Conservation (phyloP, 2,888 invertebrate species). For the Ennomos fuscantarius region DNA sequence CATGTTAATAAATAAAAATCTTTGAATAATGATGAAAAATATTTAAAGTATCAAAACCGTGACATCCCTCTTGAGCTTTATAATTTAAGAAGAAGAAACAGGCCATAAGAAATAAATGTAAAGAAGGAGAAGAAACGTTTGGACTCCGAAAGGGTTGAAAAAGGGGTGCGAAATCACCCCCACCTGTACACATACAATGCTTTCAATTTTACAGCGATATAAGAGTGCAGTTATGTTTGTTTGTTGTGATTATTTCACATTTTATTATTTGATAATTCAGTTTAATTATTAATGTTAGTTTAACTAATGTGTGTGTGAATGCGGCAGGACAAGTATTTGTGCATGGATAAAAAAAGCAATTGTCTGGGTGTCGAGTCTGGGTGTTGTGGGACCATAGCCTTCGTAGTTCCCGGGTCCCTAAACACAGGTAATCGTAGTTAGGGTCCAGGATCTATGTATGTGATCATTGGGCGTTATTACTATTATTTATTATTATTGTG, state of each 20-base stretch:
- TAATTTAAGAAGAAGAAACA: slow-evolving; percentile 86
- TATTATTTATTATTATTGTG: too few species aligned
- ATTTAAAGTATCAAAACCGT: slow-evolving; percentile 66
- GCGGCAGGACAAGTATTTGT: too few species aligned
- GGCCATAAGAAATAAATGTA: slow-evolving; percentile 86
- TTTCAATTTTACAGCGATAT: slow-evolving; percentile 48
- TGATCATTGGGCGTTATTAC: too few species aligned
- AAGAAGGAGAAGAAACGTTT: slow-evolving; percentile 84
- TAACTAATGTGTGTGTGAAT: too few species aligned
- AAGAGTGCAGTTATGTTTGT: slow-evolving; percentile 47
- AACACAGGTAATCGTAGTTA: too few species aligned
- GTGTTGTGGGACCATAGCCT: too few species aligned
- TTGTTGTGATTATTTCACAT: slow-evolving; percentile 39
- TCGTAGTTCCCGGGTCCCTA: too few species aligned
- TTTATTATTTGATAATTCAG: too few species aligned
- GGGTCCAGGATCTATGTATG: too few species aligned
- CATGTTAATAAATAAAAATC: background rate
- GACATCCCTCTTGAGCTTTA: slow-evolving; percentile 65
- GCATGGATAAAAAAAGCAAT: too few species aligned
- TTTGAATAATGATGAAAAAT: slow-evolving; percentile 15
- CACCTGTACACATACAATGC: slow-evolving; percentile 66
- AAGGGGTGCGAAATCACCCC: slow-evolving; percentile 76
- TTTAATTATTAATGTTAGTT: too few species aligned
- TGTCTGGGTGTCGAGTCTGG: too few species aligned
- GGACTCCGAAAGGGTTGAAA: slow-evolving; percentile 82